These are phyloP conservation scores for Tonatia bakeri DNA, from an alignment of 2,113 vertebrate genomes.

Conservation along the genomic window DNA sequence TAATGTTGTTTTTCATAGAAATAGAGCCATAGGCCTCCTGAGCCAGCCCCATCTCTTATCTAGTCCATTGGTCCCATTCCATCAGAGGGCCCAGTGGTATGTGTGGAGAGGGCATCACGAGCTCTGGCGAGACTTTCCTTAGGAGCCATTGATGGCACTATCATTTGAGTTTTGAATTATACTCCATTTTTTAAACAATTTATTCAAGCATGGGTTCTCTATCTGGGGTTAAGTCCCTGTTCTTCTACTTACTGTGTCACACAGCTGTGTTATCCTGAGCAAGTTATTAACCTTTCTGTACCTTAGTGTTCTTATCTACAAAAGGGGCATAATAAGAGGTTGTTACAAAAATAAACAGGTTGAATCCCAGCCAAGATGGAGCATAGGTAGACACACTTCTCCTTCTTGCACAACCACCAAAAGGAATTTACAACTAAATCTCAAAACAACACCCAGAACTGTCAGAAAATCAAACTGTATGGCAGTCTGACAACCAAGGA, in stretches of 20 bases:
- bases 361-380: too few species aligned
- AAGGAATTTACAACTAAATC: too few species aligned
- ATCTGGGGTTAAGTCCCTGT: neutral
- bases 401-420: too few species aligned
- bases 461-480: too few species aligned
- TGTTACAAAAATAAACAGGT: neutral
- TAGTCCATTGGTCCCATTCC: neutral
- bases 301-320: neutral
- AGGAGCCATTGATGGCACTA: neutral
- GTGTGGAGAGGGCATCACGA: fast-evolving
- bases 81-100: neutral
- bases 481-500: too few species aligned
- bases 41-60: neutral
- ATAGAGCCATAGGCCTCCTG: neutral
- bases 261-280: neutral
- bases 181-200: neutral
- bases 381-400: too few species aligned
- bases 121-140: neutral
- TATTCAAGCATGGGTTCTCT: neutral
- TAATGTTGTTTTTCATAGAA: slow-evolving; percentile 1
- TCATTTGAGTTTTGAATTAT: neutral
- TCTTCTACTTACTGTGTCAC: neutral
- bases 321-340: neutral
- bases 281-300: neutral
- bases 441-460: too few species aligned